Base-by-base conservation (phyloP, 1,140 invertebrate species). In the Brachionus asplanchnoidis region DNA sequence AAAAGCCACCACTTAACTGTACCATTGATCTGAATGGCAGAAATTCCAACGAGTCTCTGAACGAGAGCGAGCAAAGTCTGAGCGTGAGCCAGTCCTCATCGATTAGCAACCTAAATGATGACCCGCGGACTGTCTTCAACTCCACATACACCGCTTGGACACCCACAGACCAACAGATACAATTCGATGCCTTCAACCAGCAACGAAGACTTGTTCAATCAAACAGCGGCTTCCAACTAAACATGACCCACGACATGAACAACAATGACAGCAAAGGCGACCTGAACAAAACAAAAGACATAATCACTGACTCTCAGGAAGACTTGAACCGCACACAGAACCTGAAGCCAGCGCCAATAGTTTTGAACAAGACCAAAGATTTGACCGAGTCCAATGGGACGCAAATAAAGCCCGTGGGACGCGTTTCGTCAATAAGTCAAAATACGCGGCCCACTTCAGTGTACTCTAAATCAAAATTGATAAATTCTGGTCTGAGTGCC, bases 221-320 rank as follows among this genome's bases (percentile, higher is more conserved):
- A 32, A 77, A 46, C 32, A 77, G 73, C 23, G 46, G 42, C 3
- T 28, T 50, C 50, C 20, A 20, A 28, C 44, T 77, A 5, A 77
- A 77, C 50, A 44, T 23, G 9, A 77, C 73, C 20, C 73, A 77
- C 32, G 73, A 77, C 20, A 77, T 77, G 73, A 77, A 77, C 73
- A 77, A 77, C 42, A 77, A 77, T 9, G 12, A 44, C 11, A 77
- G 42, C 14, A 32, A 36, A 7, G 73, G 53, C 9, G 73, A 77
- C 42, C 20, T 77, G 3, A 77, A 77, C 44, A 77, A 77, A 20
- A 77, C 73, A 23, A 77, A 77, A 50, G 73, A 77, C 20, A 77
- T 77, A 23, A 77, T 77, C 17, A 44, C 20, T 14, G 73, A 77
- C 26, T 77, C 73, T 23, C 17, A 77, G 11, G 68, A 77, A 14